Evolutionary conservation across 2,888 invertebrate species (phyloP).

Genomic region (Mythimna lalbum): DNA sequence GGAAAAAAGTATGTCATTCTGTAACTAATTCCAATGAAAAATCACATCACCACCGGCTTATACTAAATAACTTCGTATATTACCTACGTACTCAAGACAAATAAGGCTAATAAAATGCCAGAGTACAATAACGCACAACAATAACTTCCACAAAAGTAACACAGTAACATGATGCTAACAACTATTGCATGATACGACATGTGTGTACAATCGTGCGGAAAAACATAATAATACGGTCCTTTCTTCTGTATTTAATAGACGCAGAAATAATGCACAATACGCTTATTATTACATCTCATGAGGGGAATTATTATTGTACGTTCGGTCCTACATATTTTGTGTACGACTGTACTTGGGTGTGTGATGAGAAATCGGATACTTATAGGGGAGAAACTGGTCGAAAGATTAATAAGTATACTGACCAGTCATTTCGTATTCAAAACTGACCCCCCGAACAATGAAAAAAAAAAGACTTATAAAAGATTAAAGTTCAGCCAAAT

Average conservation of each 20-base stretch:
- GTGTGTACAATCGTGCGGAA: slow-evolving; percentile 77
- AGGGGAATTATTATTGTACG: slow-evolving; percentile 54
- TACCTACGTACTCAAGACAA: slow-evolving; percentile 1
- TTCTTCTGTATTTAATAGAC: slow-evolving; percentile 75
- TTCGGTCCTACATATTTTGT: slow-evolving; percentile 32
- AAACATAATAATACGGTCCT: slow-evolving; percentile 72
- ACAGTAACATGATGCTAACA: slow-evolving; percentile 72
- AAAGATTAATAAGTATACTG: slow-evolving; percentile 30
- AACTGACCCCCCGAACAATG: slow-evolving; percentile 11
- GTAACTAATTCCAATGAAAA: not conserved
- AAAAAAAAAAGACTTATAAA: slow-evolving; percentile 5
- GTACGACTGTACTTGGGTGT: slow-evolving; percentile 52
- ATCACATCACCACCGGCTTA: not conserved
- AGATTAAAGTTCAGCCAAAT: slow-evolving; percentile 23
- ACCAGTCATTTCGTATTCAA: slow-evolving; percentile 27
- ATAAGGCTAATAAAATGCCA: slow-evolving; percentile 45
- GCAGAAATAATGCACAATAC: slow-evolving; percentile 71
- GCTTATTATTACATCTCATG: slow-evolving; percentile 65
- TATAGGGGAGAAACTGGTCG: slow-evolving; percentile 20
- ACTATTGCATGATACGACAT: slow-evolving; percentile 72
- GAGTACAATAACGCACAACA: slow-evolving; percentile 42
- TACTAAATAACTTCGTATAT: not conserved
- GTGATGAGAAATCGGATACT: slow-evolving; percentile 48
- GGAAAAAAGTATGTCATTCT: not conserved
- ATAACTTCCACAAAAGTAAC: slow-evolving; percentile 71